Percentiles rank a stretch among this genome's conserved stretches.
These are phyloP conservation scores for Hassar affinis DNA, from an alignment of 2,113 vertebrate species.

Conservation along the genomic window DNA sequence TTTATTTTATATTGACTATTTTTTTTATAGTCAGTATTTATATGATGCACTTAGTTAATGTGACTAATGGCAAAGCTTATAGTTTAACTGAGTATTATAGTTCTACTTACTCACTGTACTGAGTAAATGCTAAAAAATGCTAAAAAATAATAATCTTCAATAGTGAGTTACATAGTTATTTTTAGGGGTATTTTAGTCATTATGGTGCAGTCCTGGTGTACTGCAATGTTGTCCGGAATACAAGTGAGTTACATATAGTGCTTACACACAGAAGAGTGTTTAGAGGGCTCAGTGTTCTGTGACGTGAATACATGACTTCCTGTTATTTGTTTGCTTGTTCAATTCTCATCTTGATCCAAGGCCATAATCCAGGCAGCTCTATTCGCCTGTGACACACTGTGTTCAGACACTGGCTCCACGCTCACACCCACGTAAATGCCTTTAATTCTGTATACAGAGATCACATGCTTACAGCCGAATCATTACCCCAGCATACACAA, in stretches of 20 bases:
- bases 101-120: background rate
- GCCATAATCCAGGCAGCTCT: slow-evolving; percentile 49
- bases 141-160: background rate
- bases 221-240: background rate
- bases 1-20: background rate
- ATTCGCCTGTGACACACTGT: slow-evolving; percentile 56
- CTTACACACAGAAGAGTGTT: slow-evolving; percentile 18
- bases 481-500: background rate
- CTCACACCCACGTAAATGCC: slow-evolving; percentile 58
- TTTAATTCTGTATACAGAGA: slow-evolving; percentile 34
- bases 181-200: background rate
- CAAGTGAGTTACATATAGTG: too few species aligned
- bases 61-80: background rate
- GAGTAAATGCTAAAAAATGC: background rate
- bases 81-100: background rate
- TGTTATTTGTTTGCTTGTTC: slow-evolving; percentile 67
- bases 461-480: slow-evolving; percentile 54
- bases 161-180: background rate
- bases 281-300: background rate
- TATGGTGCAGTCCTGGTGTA: background rate
- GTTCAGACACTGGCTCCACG: slow-evolving; percentile 18
- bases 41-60: background rate
- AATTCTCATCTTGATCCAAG: slow-evolving; percentile 59
- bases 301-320: slow-evolving; percentile 57
- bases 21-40: background rate